phyloP scores from a whole-genome alignment of 2,113 vertebrate species.

The Epinephelus cyanopodus region DNA sequence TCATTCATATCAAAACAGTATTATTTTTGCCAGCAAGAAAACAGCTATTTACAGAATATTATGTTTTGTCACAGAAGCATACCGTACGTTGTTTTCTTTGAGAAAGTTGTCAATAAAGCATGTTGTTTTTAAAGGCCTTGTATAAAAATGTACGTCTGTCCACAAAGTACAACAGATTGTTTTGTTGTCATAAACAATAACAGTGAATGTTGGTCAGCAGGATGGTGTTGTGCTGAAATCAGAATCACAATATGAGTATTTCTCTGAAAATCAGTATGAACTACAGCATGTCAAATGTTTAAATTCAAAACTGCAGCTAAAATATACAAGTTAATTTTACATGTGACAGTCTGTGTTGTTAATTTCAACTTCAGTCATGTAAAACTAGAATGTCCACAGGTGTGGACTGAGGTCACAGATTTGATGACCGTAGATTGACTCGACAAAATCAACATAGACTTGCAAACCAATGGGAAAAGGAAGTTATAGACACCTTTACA shows the following conservation, averaged over 20 bases:
- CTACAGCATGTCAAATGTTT: neutral
- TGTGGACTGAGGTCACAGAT: too few species aligned
- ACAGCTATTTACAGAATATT: conserved; percentile 46
- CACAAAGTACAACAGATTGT: neutral
- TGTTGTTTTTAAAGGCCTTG: conserved; percentile 71
- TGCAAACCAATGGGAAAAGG: too few species aligned
- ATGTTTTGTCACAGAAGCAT: conserved; percentile 50
- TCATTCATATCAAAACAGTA: conserved; percentile 61
- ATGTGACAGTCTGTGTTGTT: neutral
- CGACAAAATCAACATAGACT: too few species aligned
- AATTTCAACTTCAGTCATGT: neutral
- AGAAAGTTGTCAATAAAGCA: conserved; percentile 78
- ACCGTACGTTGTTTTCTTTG: conserved; percentile 53
- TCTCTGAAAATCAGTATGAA: neutral
- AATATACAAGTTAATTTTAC: neutral
- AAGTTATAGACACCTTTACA: too few species aligned
- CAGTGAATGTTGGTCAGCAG: neutral
- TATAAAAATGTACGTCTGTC: neutral
- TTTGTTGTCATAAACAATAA: neutral
- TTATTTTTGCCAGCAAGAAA: conserved; percentile 65
- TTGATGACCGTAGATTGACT: too few species aligned
- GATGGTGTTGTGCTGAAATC: neutral
- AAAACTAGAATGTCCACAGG: neutral
- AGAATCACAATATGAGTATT: neutral
- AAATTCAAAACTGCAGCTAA: neutral